These are phyloP conservation scores for Aphelenchoides besseyi DNA, from an alignment of 1,140 invertebrate species.

Conservation along the genomic window DNA sequence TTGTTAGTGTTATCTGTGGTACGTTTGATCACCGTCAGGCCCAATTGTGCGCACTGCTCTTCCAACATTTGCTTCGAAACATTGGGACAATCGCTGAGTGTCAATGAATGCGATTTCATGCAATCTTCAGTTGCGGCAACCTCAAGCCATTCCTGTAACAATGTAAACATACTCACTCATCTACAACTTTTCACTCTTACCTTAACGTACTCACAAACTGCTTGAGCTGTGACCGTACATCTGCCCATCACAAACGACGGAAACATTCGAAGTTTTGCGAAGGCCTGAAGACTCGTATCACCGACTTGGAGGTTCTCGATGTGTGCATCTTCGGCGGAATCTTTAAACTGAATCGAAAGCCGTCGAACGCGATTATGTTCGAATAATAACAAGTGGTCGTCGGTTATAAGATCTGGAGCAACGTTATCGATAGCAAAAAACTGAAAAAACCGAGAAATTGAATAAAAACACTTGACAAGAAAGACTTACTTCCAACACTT, in stretches of 20 bases:
- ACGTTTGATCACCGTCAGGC: not conserved
- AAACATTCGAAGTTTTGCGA: not conserved
- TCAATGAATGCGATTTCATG: conserved; percentile 15
- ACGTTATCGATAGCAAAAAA: conserved; percentile 19
- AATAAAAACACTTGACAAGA: no score
- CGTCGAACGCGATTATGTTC: conserved; percentile 1
- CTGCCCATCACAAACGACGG: conserved; percentile 1
- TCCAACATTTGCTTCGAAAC: conserved; percentile 7
- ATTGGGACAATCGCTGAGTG: conserved; percentile 13
- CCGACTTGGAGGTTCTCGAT: conserved; percentile 1
- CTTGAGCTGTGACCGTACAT: conserved; percentile 9
- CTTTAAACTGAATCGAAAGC: conserved; percentile 17
- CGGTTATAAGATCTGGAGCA: conserved; percentile 11
- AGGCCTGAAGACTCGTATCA: conserved; percentile 8
- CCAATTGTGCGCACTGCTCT: not conserved
- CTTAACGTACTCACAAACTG: conserved; percentile 20
- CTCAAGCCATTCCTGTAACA: conserved; percentile 12
- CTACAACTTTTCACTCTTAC: not conserved
- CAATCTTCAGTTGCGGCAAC: not conserved
- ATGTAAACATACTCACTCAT: not conserved
- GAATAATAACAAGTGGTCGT: not conserved
- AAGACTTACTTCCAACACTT: conserved; percentile 6
- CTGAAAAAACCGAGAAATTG: no score
- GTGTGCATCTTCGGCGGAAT: not conserved
- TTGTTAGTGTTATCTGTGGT: not conserved